These are phyloP conservation scores for Huso huso DNA, from an alignment of 2,797 vertebrate species.

Conservation along the genomic window DNA sequence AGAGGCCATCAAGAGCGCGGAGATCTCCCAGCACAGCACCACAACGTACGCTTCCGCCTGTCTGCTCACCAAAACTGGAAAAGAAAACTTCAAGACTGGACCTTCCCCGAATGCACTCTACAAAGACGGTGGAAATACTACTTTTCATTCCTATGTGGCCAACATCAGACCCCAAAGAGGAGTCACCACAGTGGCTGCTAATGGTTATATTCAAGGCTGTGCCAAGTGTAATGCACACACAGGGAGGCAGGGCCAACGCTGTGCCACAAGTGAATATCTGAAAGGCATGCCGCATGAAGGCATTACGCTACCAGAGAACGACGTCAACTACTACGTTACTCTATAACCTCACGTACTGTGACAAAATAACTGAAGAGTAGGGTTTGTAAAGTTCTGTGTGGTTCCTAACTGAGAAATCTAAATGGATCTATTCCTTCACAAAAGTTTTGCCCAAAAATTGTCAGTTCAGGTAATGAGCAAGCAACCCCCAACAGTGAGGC, in stretches of 20 bases:
- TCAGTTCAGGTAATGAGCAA: not conserved
- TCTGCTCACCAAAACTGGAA: too few relatives aligned
- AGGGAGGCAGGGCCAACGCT: not conserved
- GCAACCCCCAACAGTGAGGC: too few relatives aligned
- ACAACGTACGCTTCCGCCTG: too few relatives aligned
- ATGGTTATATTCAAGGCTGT: not conserved
- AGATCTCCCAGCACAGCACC: too few relatives aligned
- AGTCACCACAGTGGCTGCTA: not conserved
- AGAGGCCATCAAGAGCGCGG: too few relatives aligned
- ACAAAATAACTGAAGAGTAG: not conserved
- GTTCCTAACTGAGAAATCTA: not conserved
- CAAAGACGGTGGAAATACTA: too few relatives aligned
- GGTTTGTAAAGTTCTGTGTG: not conserved
- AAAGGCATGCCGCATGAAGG: not conserved
- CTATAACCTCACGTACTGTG: not conserved
- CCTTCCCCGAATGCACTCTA: too few relatives aligned
- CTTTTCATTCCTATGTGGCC: not conserved
- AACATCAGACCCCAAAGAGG: not conserved
- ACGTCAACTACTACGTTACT: conserved; percentile 6
- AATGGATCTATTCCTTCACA: not conserved
- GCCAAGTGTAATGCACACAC: not conserved
- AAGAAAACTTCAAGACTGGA: too few relatives aligned
- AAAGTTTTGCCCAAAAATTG: not conserved
- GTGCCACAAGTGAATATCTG: not conserved
- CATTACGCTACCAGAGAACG: not conserved